Percentiles rank a stretch among this genome's conserved stretches.
phyloP scores from a whole-genome alignment of 2,113 vertebrate genomes.

The Pterocles burchelli region DNA sequence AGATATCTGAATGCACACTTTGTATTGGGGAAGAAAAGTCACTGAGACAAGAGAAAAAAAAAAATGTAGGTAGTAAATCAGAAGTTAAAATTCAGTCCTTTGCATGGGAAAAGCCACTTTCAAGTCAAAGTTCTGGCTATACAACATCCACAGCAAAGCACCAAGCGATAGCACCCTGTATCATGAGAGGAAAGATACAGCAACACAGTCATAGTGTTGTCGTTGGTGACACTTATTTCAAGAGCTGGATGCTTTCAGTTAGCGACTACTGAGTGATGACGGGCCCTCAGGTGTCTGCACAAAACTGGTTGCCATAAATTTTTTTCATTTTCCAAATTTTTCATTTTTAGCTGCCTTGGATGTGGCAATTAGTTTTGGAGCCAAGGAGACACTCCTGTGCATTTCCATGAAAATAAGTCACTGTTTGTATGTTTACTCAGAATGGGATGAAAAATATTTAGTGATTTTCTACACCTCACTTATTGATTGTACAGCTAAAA shows the following conservation, averaged over 20 bases:
- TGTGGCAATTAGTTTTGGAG: neutral
- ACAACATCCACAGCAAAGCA: neutral
- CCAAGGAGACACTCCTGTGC: neutral
- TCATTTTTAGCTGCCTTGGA: neutral
- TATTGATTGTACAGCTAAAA: constrained; percentile 10
- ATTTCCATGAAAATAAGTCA: constrained; percentile 39
- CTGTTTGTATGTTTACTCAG: constrained; percentile 9
- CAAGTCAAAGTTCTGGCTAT: neutral
- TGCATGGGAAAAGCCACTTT: neutral
- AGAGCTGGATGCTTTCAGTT: neutral
- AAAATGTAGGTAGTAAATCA: neutral
- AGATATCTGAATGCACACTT: neutral
- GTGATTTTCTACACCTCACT: constrained; percentile 10
- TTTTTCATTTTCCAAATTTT: neutral
- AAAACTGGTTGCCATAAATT: neutral
- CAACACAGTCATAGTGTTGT: neutral
- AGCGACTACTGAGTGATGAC: neutral
- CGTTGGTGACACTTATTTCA: neutral
- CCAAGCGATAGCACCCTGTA: neutral
- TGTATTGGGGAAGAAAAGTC: neutral
- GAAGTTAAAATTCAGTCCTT: neutral
- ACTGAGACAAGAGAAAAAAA: neutral
- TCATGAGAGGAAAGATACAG: neutral
- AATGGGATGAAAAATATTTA: neutral
- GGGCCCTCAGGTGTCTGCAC: neutral